Conservation (phyloP, 1,140 invertebrate genomes). For the Helicoverpa zea region DNA sequence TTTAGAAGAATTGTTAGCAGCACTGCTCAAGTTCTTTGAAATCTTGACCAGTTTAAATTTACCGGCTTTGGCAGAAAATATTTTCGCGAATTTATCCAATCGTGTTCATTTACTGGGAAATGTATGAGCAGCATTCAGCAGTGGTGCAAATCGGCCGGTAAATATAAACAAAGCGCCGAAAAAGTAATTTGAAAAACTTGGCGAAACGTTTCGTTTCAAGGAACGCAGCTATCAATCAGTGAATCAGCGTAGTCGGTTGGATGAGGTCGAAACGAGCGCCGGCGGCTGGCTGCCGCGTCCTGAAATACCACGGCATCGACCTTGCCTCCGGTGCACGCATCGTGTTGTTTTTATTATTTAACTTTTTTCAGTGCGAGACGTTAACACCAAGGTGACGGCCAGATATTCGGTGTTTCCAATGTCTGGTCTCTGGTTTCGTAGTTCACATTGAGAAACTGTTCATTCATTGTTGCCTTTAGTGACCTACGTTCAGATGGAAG, state of each 20-base stretch:
- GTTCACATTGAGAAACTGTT: conserved; percentile 18
- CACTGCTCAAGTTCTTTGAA: conserved; percentile 9
- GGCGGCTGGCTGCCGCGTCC: conserved; percentile 72
- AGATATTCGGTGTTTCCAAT: conserved; percentile 46
- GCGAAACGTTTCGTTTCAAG: conserved; percentile 74
- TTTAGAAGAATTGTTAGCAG: not conserved
- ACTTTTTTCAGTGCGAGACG: conserved; percentile 72
- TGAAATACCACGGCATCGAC: conserved; percentile 83
- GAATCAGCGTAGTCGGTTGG: conserved; percentile 70
- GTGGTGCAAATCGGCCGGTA: conserved; percentile 13
- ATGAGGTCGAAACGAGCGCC: conserved; percentile 67
- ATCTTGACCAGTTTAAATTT: not conserved
- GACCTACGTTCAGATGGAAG: not conserved
- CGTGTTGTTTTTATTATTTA: conserved; percentile 81
- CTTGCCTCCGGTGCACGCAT: conserved; percentile 79
- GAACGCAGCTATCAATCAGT: conserved; percentile 78
- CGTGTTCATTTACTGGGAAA: conserved; percentile 1
- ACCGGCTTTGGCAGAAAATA: not conserved
- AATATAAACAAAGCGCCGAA: conserved; percentile 42
- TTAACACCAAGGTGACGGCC: conserved; percentile 79
- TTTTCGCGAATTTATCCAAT: not conserved
- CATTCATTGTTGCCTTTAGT: conserved; percentile 23
- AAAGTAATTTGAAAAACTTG: conserved; percentile 60
- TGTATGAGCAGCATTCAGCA: not conserved
- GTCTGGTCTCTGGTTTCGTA: conserved; percentile 14